Conservation (phyloP, 2,113 vertebrate species). For the Pan troglodytes region NHGRI_mPanTro3-v2.1_pri NC_086015.1:132935501-132936000, state of each 20-base stretch:
- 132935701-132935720: not conserved
- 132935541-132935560: not conserved
- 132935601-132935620: not conserved
- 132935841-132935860: not conserved
- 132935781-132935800: not conserved
- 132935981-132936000: not conserved
- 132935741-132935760: not conserved
- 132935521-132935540: constrained; percentile 18
- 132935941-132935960: not conserved
- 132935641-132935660: not conserved
- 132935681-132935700: not conserved
- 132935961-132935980: not conserved
- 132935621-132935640: constrained; percentile 4
- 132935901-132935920: not conserved
- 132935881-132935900: not conserved
- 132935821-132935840: not conserved
- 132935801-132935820: not conserved
- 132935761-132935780: not conserved
- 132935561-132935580: not conserved
- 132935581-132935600: not conserved
- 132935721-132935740: not conserved
- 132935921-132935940: not conserved
- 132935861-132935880: not conserved
- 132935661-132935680: not conserved
- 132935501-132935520: not conserved